These are phyloP conservation scores for Platyscapa corneri DNA, from an alignment of 1,140 invertebrate species.

Conservation along the genomic window DNA sequence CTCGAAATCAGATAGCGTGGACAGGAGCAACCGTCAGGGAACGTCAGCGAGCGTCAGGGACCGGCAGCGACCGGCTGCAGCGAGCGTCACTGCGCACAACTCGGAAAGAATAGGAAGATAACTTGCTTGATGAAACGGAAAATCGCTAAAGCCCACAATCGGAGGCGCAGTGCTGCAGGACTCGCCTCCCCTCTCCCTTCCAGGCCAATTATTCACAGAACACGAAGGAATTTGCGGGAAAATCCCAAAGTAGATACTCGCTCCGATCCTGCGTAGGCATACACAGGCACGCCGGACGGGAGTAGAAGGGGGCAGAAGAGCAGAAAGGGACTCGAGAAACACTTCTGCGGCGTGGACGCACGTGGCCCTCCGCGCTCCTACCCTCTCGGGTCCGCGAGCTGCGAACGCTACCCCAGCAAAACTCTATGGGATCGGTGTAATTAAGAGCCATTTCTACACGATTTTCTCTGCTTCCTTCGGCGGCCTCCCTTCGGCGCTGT, in stretches of 20 bases:
- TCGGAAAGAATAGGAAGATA: conserved; percentile 39
- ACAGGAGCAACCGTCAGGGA: neutral
- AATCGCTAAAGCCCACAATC: conserved; percentile 50
- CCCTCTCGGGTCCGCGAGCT: conserved; percentile 4
- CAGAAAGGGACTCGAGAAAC: conserved; percentile 58
- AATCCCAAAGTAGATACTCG: conserved; percentile 49
- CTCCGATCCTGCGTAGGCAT: conserved; percentile 14
- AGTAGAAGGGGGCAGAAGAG: too few species aligned
- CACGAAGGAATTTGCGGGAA: conserved; percentile 52
- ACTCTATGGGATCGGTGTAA: conserved; percentile 75
- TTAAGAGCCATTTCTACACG: conserved; percentile 75
- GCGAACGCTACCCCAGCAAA: conserved; percentile 53
- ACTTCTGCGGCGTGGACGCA: conserved; percentile 62
- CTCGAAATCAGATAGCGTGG: conserved; percentile 8
- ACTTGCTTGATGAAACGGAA: conserved; percentile 40
- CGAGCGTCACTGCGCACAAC: neutral
- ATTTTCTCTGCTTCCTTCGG: conserved; percentile 64
- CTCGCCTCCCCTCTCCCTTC: neutral
- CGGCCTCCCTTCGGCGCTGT: neutral
- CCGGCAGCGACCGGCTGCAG: too few species aligned
- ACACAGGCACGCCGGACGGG: too few species aligned
- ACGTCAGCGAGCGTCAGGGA: neutral
- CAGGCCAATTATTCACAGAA: conserved; percentile 52
- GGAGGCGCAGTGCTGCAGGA: neutral
- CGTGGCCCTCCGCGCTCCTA: conserved; percentile 57